Conservation (phyloP, 2,113 vertebrate species). For the Rhynchopsitta pachyrhyncha region DNA sequence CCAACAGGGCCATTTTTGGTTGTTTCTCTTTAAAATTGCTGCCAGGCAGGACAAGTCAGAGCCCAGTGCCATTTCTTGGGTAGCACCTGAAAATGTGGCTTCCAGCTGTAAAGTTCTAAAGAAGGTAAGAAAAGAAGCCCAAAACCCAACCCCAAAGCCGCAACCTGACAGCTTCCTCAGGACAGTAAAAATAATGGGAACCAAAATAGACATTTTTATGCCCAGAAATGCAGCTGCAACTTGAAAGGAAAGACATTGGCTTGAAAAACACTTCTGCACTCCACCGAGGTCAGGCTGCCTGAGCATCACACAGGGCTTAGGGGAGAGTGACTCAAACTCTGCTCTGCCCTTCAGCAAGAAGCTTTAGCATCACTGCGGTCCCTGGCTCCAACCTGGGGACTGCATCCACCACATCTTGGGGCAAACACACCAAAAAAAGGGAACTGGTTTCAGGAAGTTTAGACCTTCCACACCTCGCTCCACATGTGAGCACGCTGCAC, state of each 20-base stretch:
- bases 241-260: background rate
- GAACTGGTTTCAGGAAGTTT: background rate
- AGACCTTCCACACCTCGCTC: background rate
- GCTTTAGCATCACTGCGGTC: background rate
- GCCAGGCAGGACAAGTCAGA: slow-evolving; percentile 9
- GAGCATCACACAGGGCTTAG: background rate
- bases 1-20: background rate
- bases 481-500: accelerated
- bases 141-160: background rate
- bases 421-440: background rate
- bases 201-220: background rate
- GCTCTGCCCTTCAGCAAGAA: background rate
- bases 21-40: background rate
- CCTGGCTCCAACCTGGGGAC: background rate
- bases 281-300: accelerated
- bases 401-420: accelerated
- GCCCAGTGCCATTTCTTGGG: background rate
- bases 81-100: slow-evolving; percentile 19
- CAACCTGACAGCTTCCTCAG: slow-evolving; percentile 5
- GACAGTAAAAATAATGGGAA: background rate
- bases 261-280: background rate
- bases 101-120: slow-evolving; percentile 1
- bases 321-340: background rate
- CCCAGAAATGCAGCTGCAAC: slow-evolving; percentile 5
- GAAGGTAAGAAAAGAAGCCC: background rate